Percentiles rank a stretch among this genome's conserved stretches.
Evolutionary conservation across 2,888 invertebrate genomes (phyloP).

Genomic region (Brenthis daphne): DNA sequence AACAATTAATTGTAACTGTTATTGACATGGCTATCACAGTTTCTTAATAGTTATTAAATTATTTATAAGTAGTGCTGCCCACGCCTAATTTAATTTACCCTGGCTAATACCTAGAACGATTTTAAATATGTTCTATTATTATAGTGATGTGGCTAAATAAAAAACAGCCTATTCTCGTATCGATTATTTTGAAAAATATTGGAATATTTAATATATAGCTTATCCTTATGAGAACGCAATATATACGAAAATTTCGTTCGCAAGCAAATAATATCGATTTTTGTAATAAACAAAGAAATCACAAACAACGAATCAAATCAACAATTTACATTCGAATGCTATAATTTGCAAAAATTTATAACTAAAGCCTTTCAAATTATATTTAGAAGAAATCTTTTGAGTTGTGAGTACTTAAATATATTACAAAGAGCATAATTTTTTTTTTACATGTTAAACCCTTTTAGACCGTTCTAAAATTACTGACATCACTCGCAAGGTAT

Average conservation of each 20-base stretch:
- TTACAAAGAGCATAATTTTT: constrained; percentile 5
- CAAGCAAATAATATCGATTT: too few relatives aligned
- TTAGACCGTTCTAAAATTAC: constrained; percentile 20
- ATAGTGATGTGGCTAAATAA: too few relatives aligned
- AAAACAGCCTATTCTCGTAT: too few relatives aligned
- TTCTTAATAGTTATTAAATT: too few relatives aligned
- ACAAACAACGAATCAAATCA: background rate
- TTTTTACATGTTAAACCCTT: constrained; percentile 24
- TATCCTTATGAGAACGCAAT: too few relatives aligned
- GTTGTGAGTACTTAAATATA: constrained; percentile 9
- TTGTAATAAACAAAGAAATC: background rate
- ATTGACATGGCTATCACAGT: background rate
- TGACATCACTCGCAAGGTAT: constrained; percentile 30
- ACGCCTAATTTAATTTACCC: too few relatives aligned
- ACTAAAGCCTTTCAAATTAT: constrained; percentile 1
- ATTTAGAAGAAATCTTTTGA: constrained; percentile 17
- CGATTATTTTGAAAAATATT: too few relatives aligned
- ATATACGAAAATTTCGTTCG: too few relatives aligned
- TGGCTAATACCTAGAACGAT: too few relatives aligned
- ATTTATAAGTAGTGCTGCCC: too few relatives aligned
- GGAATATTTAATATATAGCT: too few relatives aligned
- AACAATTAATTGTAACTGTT: constrained; percentile 43
- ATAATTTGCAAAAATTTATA: background rate
- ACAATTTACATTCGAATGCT: background rate
- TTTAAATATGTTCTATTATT: too few relatives aligned